These are phyloP conservation scores for Phragmatobia fuliginosa DNA, from an alignment of 2,888 invertebrate genomes.

Conservation along the genomic window DNA sequence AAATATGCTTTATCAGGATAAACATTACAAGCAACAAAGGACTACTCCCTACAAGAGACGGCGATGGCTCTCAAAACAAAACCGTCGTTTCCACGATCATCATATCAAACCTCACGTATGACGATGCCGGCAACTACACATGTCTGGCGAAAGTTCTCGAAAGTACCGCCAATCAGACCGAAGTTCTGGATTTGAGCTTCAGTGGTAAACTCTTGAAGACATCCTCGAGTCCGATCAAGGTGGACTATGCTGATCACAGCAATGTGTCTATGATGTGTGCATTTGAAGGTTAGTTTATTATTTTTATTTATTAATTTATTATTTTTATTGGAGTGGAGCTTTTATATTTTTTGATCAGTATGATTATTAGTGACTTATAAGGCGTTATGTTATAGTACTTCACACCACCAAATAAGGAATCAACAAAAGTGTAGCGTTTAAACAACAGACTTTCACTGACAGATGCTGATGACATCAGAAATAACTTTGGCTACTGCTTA, in stretches of 20 bases:
- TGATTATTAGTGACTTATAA: too few relatives aligned
- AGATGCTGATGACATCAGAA: too few relatives aligned
- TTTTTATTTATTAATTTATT: not conserved
- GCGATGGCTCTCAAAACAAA: slow-evolving; percentile 60
- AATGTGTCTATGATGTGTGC: slow-evolving; percentile 66
- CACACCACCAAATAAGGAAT: too few relatives aligned
- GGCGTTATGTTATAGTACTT: too few relatives aligned
- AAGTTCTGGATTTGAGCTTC: slow-evolving; percentile 66
- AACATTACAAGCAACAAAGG: slow-evolving; percentile 52
- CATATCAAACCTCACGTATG: slow-evolving; percentile 61
- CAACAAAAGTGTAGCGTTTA: too few relatives aligned
- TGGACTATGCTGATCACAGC: slow-evolving; percentile 56
- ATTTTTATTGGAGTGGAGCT: too few relatives aligned
- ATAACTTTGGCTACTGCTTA: too few relatives aligned
- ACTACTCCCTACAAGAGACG: slow-evolving; percentile 51
- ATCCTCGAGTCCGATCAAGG: slow-evolving; percentile 58
- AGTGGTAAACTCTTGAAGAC: slow-evolving; percentile 58
- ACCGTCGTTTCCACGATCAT: slow-evolving; percentile 61
- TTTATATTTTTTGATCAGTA: too few relatives aligned
- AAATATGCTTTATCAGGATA: slow-evolving; percentile 63
- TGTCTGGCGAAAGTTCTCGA: slow-evolving; percentile 62
- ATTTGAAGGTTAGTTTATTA: slow-evolving; percentile 71
- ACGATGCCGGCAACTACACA: slow-evolving; percentile 73
- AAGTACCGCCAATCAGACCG: slow-evolving; percentile 32
- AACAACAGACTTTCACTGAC: too few relatives aligned